Evolutionary conservation across 2,888 invertebrate genomes (phyloP).

Genomic region (Podotricha telesiphe): DNA sequence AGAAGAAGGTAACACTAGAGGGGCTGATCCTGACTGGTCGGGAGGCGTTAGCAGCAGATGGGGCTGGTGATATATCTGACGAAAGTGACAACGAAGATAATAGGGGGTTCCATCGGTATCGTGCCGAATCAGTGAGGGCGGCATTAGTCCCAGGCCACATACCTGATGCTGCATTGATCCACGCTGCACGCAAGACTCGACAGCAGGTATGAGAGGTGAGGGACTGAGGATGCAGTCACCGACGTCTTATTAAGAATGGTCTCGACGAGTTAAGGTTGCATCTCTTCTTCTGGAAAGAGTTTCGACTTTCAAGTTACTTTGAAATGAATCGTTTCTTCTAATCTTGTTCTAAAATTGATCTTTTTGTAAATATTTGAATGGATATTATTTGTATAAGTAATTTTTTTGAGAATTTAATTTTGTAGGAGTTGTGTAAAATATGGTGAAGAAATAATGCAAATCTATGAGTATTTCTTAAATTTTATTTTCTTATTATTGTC

Average conservation of each 20-base stretch:
- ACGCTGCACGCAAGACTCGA: constrained; percentile 96
- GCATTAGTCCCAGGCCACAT: constrained; percentile 93
- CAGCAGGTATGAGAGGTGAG: constrained; percentile 92
- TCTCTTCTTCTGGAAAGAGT: background rate
- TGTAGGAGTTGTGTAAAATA: background rate
- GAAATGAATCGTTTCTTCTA: background rate
- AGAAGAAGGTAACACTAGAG: constrained; percentile 76
- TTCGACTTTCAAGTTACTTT: background rate
- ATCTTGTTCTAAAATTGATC: background rate
- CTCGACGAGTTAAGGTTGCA: background rate
- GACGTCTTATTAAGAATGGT: constrained; percentile 27
- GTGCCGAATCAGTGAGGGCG: constrained; percentile 88
- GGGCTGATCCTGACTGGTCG: constrained; percentile 89
- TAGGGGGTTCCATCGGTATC: constrained; percentile 77
- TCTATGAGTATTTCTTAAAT: background rate
- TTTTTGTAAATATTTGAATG: background rate
- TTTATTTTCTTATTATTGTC: too few species aligned
- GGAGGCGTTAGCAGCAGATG: constrained; percentile 91
- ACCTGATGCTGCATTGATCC: constrained; percentile 98
- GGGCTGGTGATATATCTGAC: constrained; percentile 86
- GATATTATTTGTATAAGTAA: too few species aligned
- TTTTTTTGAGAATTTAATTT: background rate
- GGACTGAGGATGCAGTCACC: constrained; percentile 83
- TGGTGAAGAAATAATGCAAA: background rate
- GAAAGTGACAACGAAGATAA: constrained; percentile 81